Base-by-base conservation (phyloP, 2,113 vertebrate genomes). In the Morone saxatilis region DNA sequence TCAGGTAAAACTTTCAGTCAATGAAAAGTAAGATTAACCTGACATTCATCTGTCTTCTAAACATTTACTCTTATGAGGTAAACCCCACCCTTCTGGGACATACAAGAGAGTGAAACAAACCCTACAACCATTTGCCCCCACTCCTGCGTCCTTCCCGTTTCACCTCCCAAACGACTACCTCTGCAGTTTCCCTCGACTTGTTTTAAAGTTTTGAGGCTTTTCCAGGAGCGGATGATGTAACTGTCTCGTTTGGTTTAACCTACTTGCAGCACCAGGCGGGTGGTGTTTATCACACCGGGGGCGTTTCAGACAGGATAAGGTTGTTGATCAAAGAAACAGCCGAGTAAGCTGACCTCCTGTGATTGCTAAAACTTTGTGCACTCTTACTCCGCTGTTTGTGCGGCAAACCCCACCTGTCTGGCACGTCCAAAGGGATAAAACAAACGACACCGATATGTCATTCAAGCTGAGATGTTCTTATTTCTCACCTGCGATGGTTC, bases 391-490 rank as follows among this genome's bases (percentile, higher is more conserved):
- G 2, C 4, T 20, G 50, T 65, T 59, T 73, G 7, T 20, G 76
- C 14, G 60, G 25, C 38, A 9, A 20, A 76, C 80, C 19, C 80
- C 80, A 74, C 86, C 85, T 17, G 81, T 31, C 54, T 85, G 87
- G 13, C 17, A 4, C 11, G 6, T 84, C 78, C 57, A 31, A 1
- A 7, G 78, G 51, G 73, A 71, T 41, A 11, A 85, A 91, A 85
- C 85, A 85, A 91, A 74, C 0, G 85, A 84, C 92, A 91, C 81
- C n/a, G 36, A 89, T 87, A 6, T 89, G 90, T 91, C 88, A 87
- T 47, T 76, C 73, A 68, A 19, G 20, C 7, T 56, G 45, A 74
- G 60, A 20, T 13, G 19, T 54, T 41, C 4, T 62, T 38, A 6
- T 40, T n/a, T 47, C 69, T 75, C 60, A 83, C 89, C 74, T 86